Evolutionary conservation across 2,888 invertebrate species (phyloP), one percentile per base, ranked within the genome.

Genomic region (Clivina fossor): DNA sequence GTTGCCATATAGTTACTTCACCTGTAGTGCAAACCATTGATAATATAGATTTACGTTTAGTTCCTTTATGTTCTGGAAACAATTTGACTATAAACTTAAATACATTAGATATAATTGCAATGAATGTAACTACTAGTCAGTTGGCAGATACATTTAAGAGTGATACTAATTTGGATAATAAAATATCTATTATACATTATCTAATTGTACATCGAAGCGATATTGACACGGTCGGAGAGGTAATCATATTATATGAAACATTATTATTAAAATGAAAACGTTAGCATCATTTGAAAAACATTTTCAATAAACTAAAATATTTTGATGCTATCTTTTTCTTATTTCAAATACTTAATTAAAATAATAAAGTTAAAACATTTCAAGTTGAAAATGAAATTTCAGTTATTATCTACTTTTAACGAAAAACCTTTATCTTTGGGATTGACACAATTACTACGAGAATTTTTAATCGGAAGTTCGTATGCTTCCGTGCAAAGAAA

Each of bases 121-220:
- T 89, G 59, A 75, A 75, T 1, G 78, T 90, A 4, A 76, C 84
- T 0, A 81, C 82, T n/a, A 80, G 80, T 22, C 84, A 88, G 61
- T 71, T 90, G 1, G 77, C 83, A 1, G 80, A 85, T 4, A 82
- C 84, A 0, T 89, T 88, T 65, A 84, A 85, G 60, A 83, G 79
- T 58, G 81, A 84, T 61, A 81, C 79, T 0, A 80, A 80, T 0
- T 68, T 85, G 1, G 86, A 88, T 65, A 87, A 88, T 66, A 86
- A 86, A 62, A 73, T 90, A 56, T 86, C 90, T 3, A 87, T 93
- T 24, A 76, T 93, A 19, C 93, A 93, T 72, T 89, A 90, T 67
- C 82, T 92, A 65, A 77, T 92, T 30, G 80, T 88, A 43, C 91
- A 93, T 68, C 82, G 82, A 40, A 83, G 84, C 54, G 90, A 92